phyloP scores from a whole-genome alignment of 2,888 invertebrate species.

The Trissoscelio sp. region DNA sequence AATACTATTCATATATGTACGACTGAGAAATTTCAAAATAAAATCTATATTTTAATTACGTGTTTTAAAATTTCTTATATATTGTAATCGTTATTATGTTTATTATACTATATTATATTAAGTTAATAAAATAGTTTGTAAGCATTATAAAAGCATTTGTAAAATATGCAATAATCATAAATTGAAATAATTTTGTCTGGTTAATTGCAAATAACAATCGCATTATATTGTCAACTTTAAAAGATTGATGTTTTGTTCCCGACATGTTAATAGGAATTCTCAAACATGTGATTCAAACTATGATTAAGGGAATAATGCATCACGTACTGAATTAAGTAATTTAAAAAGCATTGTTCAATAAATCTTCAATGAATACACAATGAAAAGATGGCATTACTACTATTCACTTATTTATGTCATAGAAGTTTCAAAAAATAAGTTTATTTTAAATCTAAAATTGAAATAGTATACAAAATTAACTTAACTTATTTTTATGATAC shows the following conservation, averaged over 20 bases:
- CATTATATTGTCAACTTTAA: slow-evolving; percentile 12
- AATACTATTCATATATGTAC: slow-evolving; percentile 1
- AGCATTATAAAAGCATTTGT: no score
- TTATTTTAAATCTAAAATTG: no score
- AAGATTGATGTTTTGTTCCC: slow-evolving; percentile 22
- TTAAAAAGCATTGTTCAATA: slow-evolving; percentile 23
- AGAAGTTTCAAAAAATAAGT: no score
- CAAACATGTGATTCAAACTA: slow-evolving; percentile 8
- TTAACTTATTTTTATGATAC: no score
- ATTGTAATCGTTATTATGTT: neutral
- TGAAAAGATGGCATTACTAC: neutral
- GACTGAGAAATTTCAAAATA: slow-evolving; percentile 11
- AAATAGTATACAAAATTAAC: no score
- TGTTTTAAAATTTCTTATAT: neutral
- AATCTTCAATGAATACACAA: slow-evolving; percentile 16
- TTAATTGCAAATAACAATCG: slow-evolving; percentile 4
- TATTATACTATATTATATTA: no score
- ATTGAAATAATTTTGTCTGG: neutral
- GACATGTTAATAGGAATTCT: slow-evolving; percentile 8
- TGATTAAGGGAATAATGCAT: slow-evolving; percentile 20
- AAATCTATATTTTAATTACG: slow-evolving; percentile 14
- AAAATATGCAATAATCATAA: neutral
- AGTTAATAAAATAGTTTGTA: no score
- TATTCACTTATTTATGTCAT: neutral
- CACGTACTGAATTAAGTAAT: slow-evolving; percentile 27